phyloP scores from a whole-genome alignment of 2,797 vertebrate species.

The Peromyscus nudipes region DNA sequence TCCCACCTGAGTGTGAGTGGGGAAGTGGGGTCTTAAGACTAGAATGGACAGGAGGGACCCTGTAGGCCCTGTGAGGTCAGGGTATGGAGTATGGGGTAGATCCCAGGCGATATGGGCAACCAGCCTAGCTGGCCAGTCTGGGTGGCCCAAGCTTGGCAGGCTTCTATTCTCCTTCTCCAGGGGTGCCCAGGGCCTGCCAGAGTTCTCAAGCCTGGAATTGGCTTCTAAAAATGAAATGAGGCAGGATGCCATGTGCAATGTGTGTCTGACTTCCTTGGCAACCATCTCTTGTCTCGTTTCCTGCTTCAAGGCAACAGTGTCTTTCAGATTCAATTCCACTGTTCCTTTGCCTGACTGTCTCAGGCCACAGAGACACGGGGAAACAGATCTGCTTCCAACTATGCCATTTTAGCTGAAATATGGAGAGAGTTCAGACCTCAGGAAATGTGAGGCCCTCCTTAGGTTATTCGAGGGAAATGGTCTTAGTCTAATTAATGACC shows the following conservation, averaged over 20 bases:
- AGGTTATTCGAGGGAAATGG: not conserved
- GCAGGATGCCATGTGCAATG: not conserved
- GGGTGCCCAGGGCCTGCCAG: not conserved
- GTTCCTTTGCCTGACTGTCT: not conserved
- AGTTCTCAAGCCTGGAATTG: not conserved
- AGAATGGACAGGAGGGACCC: not conserved
- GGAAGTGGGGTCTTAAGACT: not conserved
- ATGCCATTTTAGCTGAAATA: fast-evolving
- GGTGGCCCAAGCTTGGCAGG: not conserved
- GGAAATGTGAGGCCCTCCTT: not conserved
- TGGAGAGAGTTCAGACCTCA: not conserved
- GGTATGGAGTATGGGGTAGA: not conserved
- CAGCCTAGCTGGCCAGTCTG: not conserved
- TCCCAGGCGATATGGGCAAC: too few relatives aligned
- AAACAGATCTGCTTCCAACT: not conserved
- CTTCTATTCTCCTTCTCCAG: fast-evolving
- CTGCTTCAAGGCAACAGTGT: not conserved
- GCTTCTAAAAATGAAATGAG: constrained; percentile 2
- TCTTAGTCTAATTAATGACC: not conserved
- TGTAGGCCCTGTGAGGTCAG: not conserved
- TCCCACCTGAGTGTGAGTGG: not conserved
- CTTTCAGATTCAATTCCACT: not conserved
- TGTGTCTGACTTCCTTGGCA: constrained; percentile 36
- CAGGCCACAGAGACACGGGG: not conserved
- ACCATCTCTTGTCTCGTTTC: constrained; percentile 8